Percentiles rank a stretch among this genome's conserved stretches.
Conservation (phyloP, 2,797 vertebrate species). For the Crenichthys baileyi region DNA sequence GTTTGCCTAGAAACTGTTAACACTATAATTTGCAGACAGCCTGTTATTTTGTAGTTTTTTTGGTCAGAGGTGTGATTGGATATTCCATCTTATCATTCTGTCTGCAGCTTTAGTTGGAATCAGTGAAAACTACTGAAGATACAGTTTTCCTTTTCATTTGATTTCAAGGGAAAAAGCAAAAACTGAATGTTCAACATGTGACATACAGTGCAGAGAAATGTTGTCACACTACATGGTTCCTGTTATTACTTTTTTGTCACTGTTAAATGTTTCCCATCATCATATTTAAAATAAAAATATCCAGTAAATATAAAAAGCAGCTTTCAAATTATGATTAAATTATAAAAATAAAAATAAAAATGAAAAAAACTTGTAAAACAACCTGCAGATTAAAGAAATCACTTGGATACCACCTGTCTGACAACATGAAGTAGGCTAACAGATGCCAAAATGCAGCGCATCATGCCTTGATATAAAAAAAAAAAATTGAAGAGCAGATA, state of each 20-base stretch:
- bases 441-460: background rate
- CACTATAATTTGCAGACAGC: constrained; percentile 44
- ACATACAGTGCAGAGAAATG: background rate
- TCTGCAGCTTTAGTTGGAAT: constrained; percentile 7
- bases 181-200: background rate
- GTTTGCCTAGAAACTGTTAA: constrained; percentile 29
- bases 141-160: constrained; percentile 27
- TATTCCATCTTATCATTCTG: constrained; percentile 15
- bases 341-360: background rate
- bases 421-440: background rate
- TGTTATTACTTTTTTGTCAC: background rate
- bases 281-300: background rate
- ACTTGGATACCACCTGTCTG: background rate
- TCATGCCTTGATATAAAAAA: no score
- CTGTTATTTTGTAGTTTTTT: constrained; percentile 40
- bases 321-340: background rate
- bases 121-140: constrained; percentile 9
- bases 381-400: background rate
- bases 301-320: background rate
- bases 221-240: background rate
- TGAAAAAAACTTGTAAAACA: background rate
- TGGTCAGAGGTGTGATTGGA: constrained; percentile 14
- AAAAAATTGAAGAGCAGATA: no score
- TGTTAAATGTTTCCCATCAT: background rate
- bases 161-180: background rate